Base-by-base conservation (phyloP, 2,888 invertebrate genomes). In the Crioceris asparagi region DNA sequence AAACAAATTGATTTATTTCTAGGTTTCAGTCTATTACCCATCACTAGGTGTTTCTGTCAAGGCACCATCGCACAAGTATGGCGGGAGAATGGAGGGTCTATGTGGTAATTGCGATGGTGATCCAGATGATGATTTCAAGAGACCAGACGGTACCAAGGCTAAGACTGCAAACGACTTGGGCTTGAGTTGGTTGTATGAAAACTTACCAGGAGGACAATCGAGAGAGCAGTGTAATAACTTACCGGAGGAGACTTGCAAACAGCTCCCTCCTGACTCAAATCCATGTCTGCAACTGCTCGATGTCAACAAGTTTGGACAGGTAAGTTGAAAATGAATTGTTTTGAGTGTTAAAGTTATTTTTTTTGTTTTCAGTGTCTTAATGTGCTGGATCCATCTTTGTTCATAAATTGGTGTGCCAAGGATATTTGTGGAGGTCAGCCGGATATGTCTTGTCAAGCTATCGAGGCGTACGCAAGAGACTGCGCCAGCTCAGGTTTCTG, bases 81-180 rank as follows among this genome's bases (percentile, higher is more conserved):
- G 70, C 25, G 76, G 77, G 42, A 74, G 72, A 44, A 74, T 83
- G 36, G 83, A 86, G 59, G 88, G 88, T 1, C 67, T 90, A 2
- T 90, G 88, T 59, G 88, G 88, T 34, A 74, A 79, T 46, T 83
- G 82, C 56, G 75, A 78, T 32, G 74, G 73, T 0, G 67, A 75
- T 51, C 62, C 67, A 3, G 65, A 69, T 1, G 68, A 73, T 30
- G 75, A 76, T 54, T 62, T 79, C n/a, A 54, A 66, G 41, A 68
- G 67, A 32, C 68, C 69, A 42, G 61, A 68, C 25, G 74, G 75
- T 1, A 63, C 66, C 3, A 44, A 66, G 40, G 67, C 79, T 33
- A 68, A 74, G 14, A 64, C 77, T 52, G 61, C 58, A 1, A 54
- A 67, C 15, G 67, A 70, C 14, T 72, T 75, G 46, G 76, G 58